Percentiles rank a stretch among this genome's conserved stretches.
phyloP scores from a whole-genome alignment of 2,113 vertebrate genomes.

The Fregata magnificens region DNA sequence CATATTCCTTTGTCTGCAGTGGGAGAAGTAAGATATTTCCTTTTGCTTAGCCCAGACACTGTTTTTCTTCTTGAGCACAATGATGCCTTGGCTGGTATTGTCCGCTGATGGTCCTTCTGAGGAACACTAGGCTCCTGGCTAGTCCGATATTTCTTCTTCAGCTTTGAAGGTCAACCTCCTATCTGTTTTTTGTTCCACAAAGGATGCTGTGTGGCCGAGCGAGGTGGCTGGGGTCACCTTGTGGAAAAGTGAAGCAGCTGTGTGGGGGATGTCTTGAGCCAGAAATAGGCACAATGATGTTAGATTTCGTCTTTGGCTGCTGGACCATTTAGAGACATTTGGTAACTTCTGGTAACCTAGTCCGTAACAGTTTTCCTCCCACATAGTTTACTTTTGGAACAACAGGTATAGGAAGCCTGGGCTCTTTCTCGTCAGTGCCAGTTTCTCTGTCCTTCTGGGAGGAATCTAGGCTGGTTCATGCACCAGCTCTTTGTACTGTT shows the following conservation, averaged over 20 bases:
- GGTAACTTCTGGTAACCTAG: neutral
- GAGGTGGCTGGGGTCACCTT: neutral
- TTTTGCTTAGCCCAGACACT: neutral
- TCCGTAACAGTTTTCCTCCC: neutral
- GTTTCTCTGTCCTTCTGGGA: neutral
- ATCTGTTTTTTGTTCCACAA: neutral
- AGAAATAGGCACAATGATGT: neutral
- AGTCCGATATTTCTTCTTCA: neutral
- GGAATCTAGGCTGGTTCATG: neutral
- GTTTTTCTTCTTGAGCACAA: neutral
- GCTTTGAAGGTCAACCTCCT: neutral
- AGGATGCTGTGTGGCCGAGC: accelerated
- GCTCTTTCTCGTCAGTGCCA: neutral
- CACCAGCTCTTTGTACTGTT: neutral
- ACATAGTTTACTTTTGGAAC: neutral
- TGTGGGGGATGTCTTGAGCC: neutral
- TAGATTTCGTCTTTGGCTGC: neutral
- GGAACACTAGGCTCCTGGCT: neutral
- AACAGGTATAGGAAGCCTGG: neutral
- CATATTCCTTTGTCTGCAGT: neutral
- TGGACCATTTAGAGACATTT: neutral
- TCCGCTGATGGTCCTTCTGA: neutral
- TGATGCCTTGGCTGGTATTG: neutral
- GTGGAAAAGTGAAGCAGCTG: neutral
- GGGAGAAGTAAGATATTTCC: neutral